Percentiles rank a stretch among this genome's conserved stretches.
phyloP scores from a whole-genome alignment of 2,113 vertebrate genomes.

The Gila orcuttii region DNA sequence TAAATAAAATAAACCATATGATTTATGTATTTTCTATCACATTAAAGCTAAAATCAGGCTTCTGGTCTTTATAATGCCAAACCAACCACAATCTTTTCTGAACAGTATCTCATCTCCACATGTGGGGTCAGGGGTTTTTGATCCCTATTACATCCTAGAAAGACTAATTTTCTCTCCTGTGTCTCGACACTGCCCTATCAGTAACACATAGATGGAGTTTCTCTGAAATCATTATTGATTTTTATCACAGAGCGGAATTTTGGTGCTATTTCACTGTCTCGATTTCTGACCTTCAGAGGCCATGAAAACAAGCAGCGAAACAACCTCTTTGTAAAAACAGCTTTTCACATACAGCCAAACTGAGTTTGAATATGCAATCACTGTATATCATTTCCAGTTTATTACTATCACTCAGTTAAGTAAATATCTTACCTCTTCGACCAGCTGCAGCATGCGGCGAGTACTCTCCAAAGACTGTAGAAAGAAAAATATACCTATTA shows the following conservation, averaged over 20 bases:
- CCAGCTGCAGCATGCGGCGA: conserved; percentile 96
- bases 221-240: conserved; percentile 51
- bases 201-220: conserved; percentile 35
- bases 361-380: neutral
- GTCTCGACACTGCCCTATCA: conserved; percentile 14
- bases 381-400: neutral
- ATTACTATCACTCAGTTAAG: neutral
- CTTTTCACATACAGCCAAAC: neutral
- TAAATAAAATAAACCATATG: neutral
- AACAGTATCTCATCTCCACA: neutral
- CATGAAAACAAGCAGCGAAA: neutral
- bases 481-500: conserved; percentile 29
- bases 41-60: neutral
- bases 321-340: neutral
- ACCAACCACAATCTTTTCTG: neutral
- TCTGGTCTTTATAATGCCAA: neutral
- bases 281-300: conserved; percentile 34
- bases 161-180: neutral
- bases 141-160: conserved; percentile 21
- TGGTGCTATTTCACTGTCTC: conserved; percentile 10
- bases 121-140: conserved; percentile 11
- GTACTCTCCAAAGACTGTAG: conserved; percentile 95
- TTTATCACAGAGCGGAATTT: conserved; percentile 36
- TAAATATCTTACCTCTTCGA: conserved; percentile 91
- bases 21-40: neutral